Conservation (phyloP, 2,113 vertebrate genomes). For the Leucosticte australis region DNA sequence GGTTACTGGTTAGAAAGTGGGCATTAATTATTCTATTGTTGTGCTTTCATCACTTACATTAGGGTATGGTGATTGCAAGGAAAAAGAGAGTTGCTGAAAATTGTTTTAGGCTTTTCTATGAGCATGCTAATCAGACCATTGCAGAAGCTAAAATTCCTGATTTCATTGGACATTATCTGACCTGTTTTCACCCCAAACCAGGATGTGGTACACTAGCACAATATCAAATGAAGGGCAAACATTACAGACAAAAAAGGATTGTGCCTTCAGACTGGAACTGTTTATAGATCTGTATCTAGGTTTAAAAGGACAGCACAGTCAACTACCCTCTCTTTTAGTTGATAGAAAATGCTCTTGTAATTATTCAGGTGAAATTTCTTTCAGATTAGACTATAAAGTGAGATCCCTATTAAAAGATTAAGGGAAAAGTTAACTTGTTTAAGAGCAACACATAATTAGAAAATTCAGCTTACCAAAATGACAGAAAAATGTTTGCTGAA, state of each 20-base stretch:
- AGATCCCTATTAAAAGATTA: background rate
- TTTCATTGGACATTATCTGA: background rate
- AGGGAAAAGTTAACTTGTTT: background rate
- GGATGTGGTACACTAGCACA: rapidly evolving
- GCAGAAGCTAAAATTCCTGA: background rate
- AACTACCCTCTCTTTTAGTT: background rate
- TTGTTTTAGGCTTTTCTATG: background rate
- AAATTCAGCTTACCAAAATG: background rate
- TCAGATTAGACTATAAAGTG: background rate
- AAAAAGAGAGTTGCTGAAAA: background rate
- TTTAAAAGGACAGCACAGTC: background rate
- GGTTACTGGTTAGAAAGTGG: background rate
- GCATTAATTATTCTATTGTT: background rate
- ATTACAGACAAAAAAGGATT: background rate
- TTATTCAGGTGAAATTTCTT: background rate
- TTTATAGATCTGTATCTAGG: background rate
- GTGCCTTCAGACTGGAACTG: background rate
- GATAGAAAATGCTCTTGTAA: background rate
- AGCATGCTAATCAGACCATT: background rate
- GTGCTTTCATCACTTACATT: background rate
- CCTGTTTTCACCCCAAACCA: background rate
- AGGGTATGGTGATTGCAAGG: background rate
- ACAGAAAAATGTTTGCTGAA: background rate
- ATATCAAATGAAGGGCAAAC: background rate
- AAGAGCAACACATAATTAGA: background rate